Evolutionary conservation across 2,888 invertebrate genomes (phyloP).

Genomic region (Cosmorhoe ocellata): DNA sequence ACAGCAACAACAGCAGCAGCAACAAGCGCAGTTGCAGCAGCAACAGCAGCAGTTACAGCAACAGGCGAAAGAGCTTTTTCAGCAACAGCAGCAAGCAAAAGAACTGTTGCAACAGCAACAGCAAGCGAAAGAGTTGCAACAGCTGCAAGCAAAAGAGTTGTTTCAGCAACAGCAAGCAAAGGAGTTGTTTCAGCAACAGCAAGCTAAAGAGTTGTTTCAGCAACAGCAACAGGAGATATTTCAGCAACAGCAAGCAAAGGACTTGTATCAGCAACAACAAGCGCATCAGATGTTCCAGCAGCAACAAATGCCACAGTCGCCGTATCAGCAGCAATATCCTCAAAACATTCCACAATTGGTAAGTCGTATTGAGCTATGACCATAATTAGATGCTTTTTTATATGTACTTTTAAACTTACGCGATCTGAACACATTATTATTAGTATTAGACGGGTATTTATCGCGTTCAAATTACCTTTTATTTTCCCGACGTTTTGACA

Average conservation of each 20-base stretch:
- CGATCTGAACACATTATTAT: too few relatives aligned
- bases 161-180: conserved; percentile 72
- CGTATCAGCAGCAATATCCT: conserved; percentile 68
- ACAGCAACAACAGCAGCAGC: conserved; percentile 79
- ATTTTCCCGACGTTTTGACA: too few relatives aligned
- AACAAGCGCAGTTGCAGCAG: conserved; percentile 66
- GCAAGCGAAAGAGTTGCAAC: conserved; percentile 31
- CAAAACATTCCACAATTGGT: conserved; percentile 81
- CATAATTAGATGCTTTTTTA: too few relatives aligned
- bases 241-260: conserved; percentile 49
- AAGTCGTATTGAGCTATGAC: conserved; percentile 41
- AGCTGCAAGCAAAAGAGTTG: conserved; percentile 66
- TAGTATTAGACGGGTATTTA: too few relatives aligned
- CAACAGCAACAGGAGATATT: conserved; percentile 61
- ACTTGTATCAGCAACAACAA: conserved; percentile 81
- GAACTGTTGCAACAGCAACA: conserved; percentile 72
- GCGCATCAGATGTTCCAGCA: conserved; percentile 29
- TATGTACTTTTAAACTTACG: too few relatives aligned
- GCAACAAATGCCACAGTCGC: conserved; percentile 66
- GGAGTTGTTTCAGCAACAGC: conserved; percentile 68
- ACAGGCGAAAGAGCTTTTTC: conserved; percentile 52
- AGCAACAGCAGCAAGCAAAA: conserved; percentile 61
- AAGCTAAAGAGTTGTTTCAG: conserved; percentile 55
- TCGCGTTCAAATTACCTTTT: too few relatives aligned
- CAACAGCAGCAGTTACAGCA: conserved; percentile 77